phyloP scores from a whole-genome alignment of 2,113 vertebrate species.

The Brachypodius melanocephalos region DNA sequence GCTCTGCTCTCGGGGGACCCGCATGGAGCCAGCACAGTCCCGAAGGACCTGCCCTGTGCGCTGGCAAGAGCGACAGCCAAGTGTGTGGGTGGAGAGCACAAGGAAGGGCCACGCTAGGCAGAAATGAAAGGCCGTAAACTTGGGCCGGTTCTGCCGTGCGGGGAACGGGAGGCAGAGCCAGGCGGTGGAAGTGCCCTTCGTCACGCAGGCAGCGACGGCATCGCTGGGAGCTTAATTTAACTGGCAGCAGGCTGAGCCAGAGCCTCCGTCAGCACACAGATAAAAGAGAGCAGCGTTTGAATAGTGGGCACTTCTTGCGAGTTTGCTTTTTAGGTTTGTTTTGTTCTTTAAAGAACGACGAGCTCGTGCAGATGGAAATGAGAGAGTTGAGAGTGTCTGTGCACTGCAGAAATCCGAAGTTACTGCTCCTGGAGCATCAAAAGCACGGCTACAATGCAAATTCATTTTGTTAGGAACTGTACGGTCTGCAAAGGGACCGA shows the following conservation, averaged over 20 bases:
- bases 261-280: not conserved
- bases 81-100: not conserved
- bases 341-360: not conserved
- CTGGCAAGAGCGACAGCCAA: not conserved
- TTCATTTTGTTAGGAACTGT: not conserved
- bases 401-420: not conserved
- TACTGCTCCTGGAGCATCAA: not conserved
- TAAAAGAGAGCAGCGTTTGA: not conserved
- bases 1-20: not conserved
- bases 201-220: not conserved
- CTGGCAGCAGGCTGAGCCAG: not conserved
- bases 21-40: not conserved
- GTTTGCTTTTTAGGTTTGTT: not conserved
- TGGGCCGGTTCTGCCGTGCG: rapidly evolving
- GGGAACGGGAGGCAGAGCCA: not conserved
- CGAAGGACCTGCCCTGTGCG: not conserved
- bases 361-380: not conserved
- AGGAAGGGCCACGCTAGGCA: not conserved
- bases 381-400: not conserved
- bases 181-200: not conserved
- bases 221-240: not conserved
- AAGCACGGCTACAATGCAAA: not conserved
- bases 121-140: not conserved
- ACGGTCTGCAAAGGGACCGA: not conserved
- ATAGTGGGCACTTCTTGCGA: not conserved